These are phyloP conservation scores for Noturus placidus DNA, from an alignment of 2,113 vertebrate species.

Conservation along the genomic window DNA sequence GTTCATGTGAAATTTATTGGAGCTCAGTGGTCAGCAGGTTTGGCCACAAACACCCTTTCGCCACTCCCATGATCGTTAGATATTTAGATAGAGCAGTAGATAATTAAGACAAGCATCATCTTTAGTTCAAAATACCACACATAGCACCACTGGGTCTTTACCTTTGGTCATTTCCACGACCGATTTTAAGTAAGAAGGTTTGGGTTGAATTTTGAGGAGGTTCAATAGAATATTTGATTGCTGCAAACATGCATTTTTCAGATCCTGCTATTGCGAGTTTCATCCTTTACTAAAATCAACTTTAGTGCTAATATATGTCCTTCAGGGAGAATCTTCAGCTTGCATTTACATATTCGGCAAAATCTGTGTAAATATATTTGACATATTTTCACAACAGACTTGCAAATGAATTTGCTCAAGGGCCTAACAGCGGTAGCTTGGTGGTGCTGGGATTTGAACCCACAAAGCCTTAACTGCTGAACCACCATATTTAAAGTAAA, in stretches of 20 bases:
- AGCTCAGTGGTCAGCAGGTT: neutral
- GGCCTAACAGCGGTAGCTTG: no score
- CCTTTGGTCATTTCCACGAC: neutral
- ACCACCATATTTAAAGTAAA: neutral
- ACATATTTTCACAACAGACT: neutral
- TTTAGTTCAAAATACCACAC: neutral
- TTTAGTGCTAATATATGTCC: neutral
- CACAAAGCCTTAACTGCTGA: neutral
- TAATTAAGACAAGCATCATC: neutral
- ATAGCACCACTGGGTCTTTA: neutral
- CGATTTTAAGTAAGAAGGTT: neutral
- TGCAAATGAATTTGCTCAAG: neutral
- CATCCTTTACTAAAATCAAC: neutral
- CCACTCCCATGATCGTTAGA: neutral
- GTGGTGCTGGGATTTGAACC: no score
- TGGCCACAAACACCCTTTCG: neutral
- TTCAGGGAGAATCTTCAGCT: neutral
- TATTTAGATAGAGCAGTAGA: neutral
- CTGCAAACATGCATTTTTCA: neutral
- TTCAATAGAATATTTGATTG: neutral
- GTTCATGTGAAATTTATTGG: constrained; percentile 4
- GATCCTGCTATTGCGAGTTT: neutral
- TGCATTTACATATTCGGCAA: neutral
- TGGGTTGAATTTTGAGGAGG: neutral
- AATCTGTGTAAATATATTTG: neutral